Evolutionary conservation across 2,888 invertebrate genomes (phyloP), one percentile per base, ranked within the genome.

Genomic region (Branchellion lobata): DNA sequence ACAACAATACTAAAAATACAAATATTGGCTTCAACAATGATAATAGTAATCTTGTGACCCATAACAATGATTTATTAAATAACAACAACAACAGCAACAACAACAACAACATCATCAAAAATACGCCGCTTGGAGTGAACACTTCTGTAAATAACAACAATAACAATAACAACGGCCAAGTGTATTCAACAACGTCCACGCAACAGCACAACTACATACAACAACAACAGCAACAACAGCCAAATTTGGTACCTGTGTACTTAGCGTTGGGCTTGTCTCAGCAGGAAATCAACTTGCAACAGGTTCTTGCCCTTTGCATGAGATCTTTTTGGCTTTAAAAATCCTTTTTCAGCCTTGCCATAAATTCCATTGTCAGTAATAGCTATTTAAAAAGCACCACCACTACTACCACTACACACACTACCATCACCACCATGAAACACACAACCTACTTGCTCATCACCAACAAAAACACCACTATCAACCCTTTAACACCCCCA

Each of bases 201-300:
- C n/a, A 65, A n/a, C 65, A 65, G n/a, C 65, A n/a, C n/a, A n/a
- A n/a, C n/a, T n/a, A n/a, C n/a, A n/a, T 24, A 8, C 74, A 74
- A 18, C 74, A 84, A 83, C 72, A 84, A 34, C 27, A 24, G 33
- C 69, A 69, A 29, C 69, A 69, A 24, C 69, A 69, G 29, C 29
- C 69, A 31, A 69, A 69, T 29, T n/a, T 69, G n/a, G 34, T 69
- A 29, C 69, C 34, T 8, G 69, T 29, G 5, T 69, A 69, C 69
- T 31, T 34, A 69, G 69, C 69, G 2, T 29, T 69, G n/a, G 69
- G 69, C 14, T n/a, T 69, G 2, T 69, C 69, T 29, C 33, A 31
- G 31, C 33, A 27, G 34, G 69, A 69, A 29, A 69, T 69, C 34
- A 69, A 34, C n/a, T 29, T 69, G 69, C 69, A 69, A 69, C 31